A percentile compares a stretch with the other conserved stretches of the same genome.
These are phyloP conservation scores for Cosmia trapezina DNA, from an alignment of 2,888 invertebrate species.

Conservation along the genomic window DNA sequence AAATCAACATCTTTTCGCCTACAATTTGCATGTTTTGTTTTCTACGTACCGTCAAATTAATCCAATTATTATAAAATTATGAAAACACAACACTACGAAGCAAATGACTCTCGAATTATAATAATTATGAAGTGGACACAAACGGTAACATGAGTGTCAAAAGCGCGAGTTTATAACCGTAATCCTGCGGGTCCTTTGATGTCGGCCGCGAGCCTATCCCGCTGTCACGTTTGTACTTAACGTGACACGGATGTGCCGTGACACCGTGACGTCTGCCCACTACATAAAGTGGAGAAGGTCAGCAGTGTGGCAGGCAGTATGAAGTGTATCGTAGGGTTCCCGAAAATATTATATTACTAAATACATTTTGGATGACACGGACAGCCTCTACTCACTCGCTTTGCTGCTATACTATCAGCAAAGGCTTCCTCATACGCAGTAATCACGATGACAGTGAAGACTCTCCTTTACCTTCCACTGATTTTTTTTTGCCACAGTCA, in stretches of 20 bases:
- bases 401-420: background rate
- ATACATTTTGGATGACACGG: background rate
- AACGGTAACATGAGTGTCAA: slow-evolving; percentile 30
- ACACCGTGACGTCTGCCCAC: slow-evolving; percentile 18
- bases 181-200: slow-evolving; percentile 49
- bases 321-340: background rate
- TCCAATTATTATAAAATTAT: background rate
- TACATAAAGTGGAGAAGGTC: slow-evolving; percentile 13
- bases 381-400: background rate
- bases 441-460: background rate
- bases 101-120: slow-evolving; percentile 5
- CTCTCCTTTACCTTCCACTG: background rate
- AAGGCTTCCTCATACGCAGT: background rate
- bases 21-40: background rate
- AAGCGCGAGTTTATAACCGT: slow-evolving; percentile 43
- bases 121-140: slow-evolving; percentile 21
- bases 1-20: background rate
- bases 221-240: slow-evolving; percentile 39
- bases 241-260: slow-evolving; percentile 32
- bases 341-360: background rate
- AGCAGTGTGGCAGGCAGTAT: background rate
- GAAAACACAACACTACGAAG: background rate
- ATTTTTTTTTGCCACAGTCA: background rate
- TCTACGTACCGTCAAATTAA: background rate
- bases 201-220: slow-evolving; percentile 36